Percentiles rank a stretch among this genome's conserved stretches.
Evolutionary conservation across 2,113 vertebrate genomes (phyloP).

Genomic region (Vulpes ferrilata): DNA sequence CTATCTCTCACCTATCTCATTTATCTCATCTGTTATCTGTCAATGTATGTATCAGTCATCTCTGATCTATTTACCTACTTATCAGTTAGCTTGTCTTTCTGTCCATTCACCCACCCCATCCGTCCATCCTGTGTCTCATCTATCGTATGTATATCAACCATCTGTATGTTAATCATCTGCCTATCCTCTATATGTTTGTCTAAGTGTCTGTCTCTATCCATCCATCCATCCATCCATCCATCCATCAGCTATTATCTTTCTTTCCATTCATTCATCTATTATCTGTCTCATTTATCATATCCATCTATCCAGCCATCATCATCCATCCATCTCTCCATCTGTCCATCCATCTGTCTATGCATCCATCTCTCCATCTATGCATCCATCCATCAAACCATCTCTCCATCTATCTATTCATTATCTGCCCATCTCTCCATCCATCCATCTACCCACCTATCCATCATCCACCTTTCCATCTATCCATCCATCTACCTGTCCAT

Average conservation of each 20-base stretch:
- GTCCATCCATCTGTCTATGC: not conserved
- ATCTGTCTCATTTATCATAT: too few relatives aligned
- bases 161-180: not conserved
- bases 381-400: too few relatives aligned
- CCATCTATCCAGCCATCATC: too few relatives aligned
- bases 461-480: too few relatives aligned
- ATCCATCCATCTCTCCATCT: not conserved
- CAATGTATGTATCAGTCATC: not conserved
- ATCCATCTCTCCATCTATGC: too few relatives aligned
- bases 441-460: fast-evolving
- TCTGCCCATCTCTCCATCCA: not conserved
- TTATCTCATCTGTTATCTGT: not conserved
- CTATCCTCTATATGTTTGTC: not conserved
- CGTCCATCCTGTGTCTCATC: not conserved
- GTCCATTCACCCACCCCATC: not conserved
- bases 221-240: not conserved
- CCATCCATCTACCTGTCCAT: too few relatives aligned
- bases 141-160: not conserved
- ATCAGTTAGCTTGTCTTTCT: not conserved
- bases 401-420: not conserved
- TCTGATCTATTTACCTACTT: not conserved
- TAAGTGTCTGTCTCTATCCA: not conserved
- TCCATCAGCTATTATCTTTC: not conserved
- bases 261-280: not conserved
- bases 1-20: not conserved